Evolutionary conservation across 2,113 vertebrate species (phyloP).

Genomic region (Aspidoscelis tigris): DNA sequence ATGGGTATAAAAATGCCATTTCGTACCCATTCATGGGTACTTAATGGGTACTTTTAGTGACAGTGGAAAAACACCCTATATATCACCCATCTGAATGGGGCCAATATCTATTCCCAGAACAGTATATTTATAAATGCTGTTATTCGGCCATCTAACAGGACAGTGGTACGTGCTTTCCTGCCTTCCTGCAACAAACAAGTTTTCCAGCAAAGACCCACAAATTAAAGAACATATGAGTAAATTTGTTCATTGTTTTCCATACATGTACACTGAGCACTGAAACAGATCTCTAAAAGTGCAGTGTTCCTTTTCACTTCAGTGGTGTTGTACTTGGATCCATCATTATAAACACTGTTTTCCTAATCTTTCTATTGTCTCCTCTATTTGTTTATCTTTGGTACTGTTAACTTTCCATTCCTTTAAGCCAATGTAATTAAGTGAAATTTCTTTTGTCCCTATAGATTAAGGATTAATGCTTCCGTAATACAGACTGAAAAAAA

Average conservation of each 20-base stretch:
- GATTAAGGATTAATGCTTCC: not conserved
- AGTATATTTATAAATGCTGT: not conserved
- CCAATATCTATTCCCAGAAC: not conserved
- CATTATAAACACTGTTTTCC: not conserved
- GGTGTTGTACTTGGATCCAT: slow-evolving; percentile 9
- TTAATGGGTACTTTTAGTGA: too few species aligned
- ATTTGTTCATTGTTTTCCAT: not conserved
- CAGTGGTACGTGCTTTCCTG: not conserved
- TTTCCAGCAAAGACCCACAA: too few species aligned
- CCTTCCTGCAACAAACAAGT: not conserved
- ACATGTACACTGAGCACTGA: not conserved
- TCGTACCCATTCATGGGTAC: too few species aligned
- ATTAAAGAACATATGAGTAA: not conserved
- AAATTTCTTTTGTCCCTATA: slow-evolving; percentile 6
- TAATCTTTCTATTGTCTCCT: not conserved
- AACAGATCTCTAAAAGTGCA: not conserved
- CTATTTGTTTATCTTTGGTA: slow-evolving; percentile 20
- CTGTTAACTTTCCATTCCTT: not conserved
- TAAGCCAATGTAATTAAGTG: not conserved
- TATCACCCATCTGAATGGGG: too few species aligned
- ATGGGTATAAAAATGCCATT: too few species aligned
- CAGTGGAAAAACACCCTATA: too few species aligned
- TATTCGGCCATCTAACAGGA: not conserved
- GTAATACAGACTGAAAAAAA: not conserved
- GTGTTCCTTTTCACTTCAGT: not conserved